A percentile compares a stretch with the other conserved stretches of the same genome.
Evolutionary conservation across 2,113 vertebrate genomes (phyloP).

Genomic region (Orcinus orca): DNA sequence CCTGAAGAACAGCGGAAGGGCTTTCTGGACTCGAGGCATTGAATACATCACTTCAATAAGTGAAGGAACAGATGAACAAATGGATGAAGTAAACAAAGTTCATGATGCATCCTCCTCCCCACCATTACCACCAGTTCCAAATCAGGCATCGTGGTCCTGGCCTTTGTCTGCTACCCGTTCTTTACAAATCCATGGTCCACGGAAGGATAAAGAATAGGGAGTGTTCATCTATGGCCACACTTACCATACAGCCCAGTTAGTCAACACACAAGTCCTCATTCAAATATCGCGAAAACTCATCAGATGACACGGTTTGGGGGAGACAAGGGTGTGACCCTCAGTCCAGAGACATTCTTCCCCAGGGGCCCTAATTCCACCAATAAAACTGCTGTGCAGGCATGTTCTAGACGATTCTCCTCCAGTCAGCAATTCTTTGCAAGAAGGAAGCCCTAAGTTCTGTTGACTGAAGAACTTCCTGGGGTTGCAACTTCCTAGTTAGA

Average conservation of each 20-base stretch:
- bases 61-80: not conserved
- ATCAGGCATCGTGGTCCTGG: not conserved
- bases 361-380: not conserved
- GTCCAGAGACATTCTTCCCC: not conserved
- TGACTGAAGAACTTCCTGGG: conserved; percentile 43
- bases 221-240: not conserved
- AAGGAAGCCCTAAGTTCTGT: not conserved
- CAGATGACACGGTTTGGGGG: not conserved
- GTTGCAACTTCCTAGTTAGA: not conserved
- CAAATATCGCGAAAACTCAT: not conserved
- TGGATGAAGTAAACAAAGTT: not conserved
- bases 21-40: not conserved
- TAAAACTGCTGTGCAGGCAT: not conserved
- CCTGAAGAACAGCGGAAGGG: not conserved
- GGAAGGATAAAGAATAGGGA: not conserved
- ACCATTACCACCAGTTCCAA: not conserved
- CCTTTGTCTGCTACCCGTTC: not conserved
- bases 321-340: not conserved
- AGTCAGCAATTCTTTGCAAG: conserved; percentile 35
- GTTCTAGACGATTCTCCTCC: not conserved
- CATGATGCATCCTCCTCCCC: not conserved
- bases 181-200: not conserved
- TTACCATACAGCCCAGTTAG: not conserved
- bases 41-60: not conserved
- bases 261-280: not conserved